These are phyloP conservation scores for Eurois occulta DNA, from an alignment of 2,888 invertebrate species.

Conservation along the genomic window DNA sequence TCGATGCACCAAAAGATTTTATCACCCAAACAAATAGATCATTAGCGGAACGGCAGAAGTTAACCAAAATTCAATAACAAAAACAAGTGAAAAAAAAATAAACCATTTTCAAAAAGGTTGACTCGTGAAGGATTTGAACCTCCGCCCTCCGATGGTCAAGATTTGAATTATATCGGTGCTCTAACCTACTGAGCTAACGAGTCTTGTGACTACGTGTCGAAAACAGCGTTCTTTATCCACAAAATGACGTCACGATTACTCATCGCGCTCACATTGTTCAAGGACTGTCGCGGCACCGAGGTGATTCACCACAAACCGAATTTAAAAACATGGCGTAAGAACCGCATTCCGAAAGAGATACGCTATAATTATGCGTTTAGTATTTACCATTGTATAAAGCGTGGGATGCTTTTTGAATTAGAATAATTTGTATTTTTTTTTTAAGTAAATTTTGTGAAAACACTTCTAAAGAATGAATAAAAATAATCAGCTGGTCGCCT, in stretches of 20 bases:
- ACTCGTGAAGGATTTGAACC: constrained; percentile 43
- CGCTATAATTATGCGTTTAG: not conserved
- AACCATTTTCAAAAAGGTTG: not conserved
- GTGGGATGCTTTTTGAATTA: not conserved
- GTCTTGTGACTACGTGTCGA: fast-evolving
- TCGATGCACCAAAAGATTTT: not conserved
- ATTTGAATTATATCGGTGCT: constrained; percentile 41
- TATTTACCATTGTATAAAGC: not conserved
- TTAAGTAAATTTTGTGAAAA: not conserved
- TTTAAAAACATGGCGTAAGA: not conserved
- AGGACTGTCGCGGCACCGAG: not conserved
- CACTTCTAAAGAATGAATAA: not conserved
- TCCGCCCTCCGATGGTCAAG: constrained; percentile 14
- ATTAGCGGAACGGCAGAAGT: not conserved
- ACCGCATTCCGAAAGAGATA: not conserved
- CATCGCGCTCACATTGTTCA: not conserved
- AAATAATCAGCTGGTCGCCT: not conserved
- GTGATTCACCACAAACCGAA: constrained; percentile 4
- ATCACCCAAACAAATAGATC: not conserved
- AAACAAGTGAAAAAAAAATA: not conserved
- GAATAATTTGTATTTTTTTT: not conserved
- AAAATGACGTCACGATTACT: constrained; percentile 28
- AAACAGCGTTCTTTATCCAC: not conserved
- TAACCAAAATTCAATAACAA: not conserved
- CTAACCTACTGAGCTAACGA: constrained; percentile 58